Conservation (phyloP, 1,140 invertebrate species). For the Aphis craccivora region DNA sequence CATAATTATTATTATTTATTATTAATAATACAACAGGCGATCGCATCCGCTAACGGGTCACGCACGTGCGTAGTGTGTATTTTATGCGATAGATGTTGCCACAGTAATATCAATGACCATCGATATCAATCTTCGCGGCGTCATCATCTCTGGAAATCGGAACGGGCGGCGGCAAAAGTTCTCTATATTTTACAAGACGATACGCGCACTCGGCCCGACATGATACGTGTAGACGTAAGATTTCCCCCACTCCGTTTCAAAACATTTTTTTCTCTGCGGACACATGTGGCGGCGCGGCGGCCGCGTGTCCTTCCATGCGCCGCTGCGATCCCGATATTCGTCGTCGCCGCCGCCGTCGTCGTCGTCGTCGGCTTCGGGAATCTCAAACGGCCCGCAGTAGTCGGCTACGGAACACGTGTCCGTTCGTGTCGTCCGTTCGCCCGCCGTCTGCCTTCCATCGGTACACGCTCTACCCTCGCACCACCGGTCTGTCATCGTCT, state of each 20-base stretch:
- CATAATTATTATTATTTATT: too few species aligned
- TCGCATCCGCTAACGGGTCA: not conserved
- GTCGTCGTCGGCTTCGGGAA: not conserved
- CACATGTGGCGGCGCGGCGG: constrained; percentile 23
- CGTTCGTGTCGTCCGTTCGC: not conserved
- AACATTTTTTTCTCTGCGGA: constrained; percentile 29
- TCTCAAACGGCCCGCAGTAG: not conserved
- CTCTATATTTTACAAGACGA: constrained; percentile 32
- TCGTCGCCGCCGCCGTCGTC: not conserved
- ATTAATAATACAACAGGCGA: too few species aligned
- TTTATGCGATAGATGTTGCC: constrained; percentile 31
- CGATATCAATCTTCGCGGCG: not conserved
- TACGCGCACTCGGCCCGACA: not conserved
- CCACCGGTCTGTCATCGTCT: not conserved
- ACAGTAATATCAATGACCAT: not conserved
- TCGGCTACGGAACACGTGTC: constrained; percentile 19
- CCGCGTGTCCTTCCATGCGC: not conserved
- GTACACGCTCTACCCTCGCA: not conserved
- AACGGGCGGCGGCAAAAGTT: constrained; percentile 34
- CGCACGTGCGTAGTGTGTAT: not conserved
- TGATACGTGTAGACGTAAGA: not conserved
- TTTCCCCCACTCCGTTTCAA: not conserved
- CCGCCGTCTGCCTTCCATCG: not conserved
- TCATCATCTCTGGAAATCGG: constrained; percentile 26
- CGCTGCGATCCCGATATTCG: not conserved